Evolutionary conservation across 2,888 invertebrate genomes (phyloP), one percentile per base, ranked within the genome.

Genomic region (Eupithecia centaureata): DNA sequence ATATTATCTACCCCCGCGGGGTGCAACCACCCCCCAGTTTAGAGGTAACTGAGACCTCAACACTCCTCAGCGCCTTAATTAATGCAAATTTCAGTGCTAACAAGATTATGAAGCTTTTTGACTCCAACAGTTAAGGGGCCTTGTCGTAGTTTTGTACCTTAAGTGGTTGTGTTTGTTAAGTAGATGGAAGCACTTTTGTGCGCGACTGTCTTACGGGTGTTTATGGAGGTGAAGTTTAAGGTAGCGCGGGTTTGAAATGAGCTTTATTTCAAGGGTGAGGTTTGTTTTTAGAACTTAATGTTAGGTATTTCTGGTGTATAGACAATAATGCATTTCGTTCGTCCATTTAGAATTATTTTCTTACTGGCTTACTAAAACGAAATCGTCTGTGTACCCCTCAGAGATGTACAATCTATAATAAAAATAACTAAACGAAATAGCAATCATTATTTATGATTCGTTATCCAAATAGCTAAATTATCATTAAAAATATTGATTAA

Each of bases 81-180:
- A 93, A 93, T 93, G 92, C 92, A 93, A 93, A 93, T 93, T 93
- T 92, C 89, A 90, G 93, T 87, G 92, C 92, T 93, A 93, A 93
- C 92, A 92, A 93, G 93, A 93, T 93, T 93, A 93, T 93, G 92
- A 91, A 90, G 87, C 90, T 90, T 92, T 92, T 92, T 92, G 90
- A 90, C 82, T 79, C 81, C 82, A 77, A 85, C 84, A 84, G 82
- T 87, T 87, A 86, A 85, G 82, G 47, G 79, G 77, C 77, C 82
- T 58, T 62, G 66, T 77, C 82, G 78, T 71, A 68, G 71, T 71
- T 67, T 68, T 71, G 67, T 71, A 71, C 71, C 70, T 84, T 85
- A 85, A 88, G 85, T 86, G 84, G 83, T 79, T 77, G 82, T 81
- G 81, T 82, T 81, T 80, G 69, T 73, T 75, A 73, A 75, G 70